Percentiles rank a stretch among this genome's conserved stretches.
These are phyloP conservation scores for Calephelis virginiensis DNA, from an alignment of 1,140 invertebrate species.

Conservation along the genomic window DNA sequence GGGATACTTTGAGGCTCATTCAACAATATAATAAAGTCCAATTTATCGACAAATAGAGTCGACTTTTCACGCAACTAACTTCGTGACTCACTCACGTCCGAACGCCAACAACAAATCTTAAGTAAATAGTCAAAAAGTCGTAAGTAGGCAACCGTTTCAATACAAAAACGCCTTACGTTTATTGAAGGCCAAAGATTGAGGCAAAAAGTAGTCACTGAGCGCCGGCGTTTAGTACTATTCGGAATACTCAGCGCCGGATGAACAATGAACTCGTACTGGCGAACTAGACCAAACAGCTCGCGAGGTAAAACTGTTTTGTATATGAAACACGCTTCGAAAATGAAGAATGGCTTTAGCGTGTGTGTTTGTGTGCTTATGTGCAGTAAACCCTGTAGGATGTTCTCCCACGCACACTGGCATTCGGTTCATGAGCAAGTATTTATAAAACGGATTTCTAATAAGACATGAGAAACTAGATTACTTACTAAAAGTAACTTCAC, in stretches of 20 bases:
- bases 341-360: background rate
- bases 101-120: conserved; percentile 72
- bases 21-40: no score
- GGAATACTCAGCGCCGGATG: conserved; percentile 31
- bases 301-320: conserved; percentile 47
- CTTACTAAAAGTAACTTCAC: no score
- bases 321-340: conserved; percentile 31
- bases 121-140: conserved; percentile 53
- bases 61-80: background rate
- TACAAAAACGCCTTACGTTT: conserved; percentile 57
- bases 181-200: conserved; percentile 35
- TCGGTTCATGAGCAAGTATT: background rate
- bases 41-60: conserved; percentile 10
- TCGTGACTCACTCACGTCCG: conserved; percentile 72
- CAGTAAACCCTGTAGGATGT: background rate
- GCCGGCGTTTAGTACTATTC: conserved; percentile 57
- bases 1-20: background rate
- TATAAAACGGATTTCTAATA: no score
- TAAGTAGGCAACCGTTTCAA: conserved; percentile 44
- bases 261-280: conserved; percentile 70
- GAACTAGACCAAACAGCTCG: conserved; percentile 72
- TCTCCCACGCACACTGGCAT: conserved; percentile 1
- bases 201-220: conserved; percentile 29
- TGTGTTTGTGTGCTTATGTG: conserved; percentile 1
- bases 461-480: no score